Base-by-base conservation (phyloP, 2,113 vertebrate species). In the Campylomormyrus tamandua region DNA sequence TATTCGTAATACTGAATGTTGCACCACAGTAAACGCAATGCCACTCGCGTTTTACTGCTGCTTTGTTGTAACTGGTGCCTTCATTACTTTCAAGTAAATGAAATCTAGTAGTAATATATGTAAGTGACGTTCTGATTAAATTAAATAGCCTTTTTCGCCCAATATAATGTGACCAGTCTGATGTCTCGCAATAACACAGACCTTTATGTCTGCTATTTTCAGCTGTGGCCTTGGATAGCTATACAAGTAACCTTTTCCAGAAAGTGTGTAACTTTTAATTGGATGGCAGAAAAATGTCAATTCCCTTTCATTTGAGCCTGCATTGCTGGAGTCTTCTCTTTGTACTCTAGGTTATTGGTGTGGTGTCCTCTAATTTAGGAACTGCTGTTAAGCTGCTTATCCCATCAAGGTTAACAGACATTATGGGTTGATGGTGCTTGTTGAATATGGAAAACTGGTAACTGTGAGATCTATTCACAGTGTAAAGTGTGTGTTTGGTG, bases 201-300 rank as follows among this genome's bases (percentile, higher is more conserved):
- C 62, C 62, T 27, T 11, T 27, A 83, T 21, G 45, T 11, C 21
- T 48, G 21, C 45, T 19, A 48, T 84, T 48, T 80, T 27, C 8
- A 84, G 24, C 48, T 84, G 24, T 84, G 15, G 21, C 42, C 21
- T 45, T 48, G 8, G 45, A 0, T n/a, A 46, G 39, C 42, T 45
- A 46, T 84, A 10, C 24, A 84, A 48, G 21, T 84, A 45, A 42
- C 21, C 21, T 46, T 84, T 42, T 84, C 24, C 39, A 9, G 42
- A 84, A 84, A 48, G 83, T 42, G 35, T 84, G 83, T 84, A 24
- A 84, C 39, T 84, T 84, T 21, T 48, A 84, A 84, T 84, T 48
- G 45, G 21, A 24, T 84, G 83, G 83, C 45, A 45, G 39, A 21
- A 83, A 45, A 83, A 83, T 42, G 39, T 83, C 77, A 48, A n/a